Percentiles rank a stretch among this genome's conserved stretches.
phyloP scores from a whole-genome alignment of 2,797 vertebrate genomes.

The Sebastes iracundus region DNA sequence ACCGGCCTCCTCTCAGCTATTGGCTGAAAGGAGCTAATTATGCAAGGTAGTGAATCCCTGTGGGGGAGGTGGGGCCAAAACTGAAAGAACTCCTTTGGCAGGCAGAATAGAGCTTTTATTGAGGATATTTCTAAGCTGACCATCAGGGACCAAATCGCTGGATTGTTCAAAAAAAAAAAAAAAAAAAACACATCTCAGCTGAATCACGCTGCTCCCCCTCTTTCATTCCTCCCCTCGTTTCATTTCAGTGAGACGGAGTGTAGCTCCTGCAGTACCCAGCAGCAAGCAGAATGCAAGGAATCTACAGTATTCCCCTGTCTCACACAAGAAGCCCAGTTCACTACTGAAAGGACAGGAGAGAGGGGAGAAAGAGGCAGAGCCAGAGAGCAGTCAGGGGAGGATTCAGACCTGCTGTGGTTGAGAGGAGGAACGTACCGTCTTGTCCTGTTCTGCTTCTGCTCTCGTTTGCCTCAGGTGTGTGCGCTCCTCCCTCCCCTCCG shows the following conservation, averaged over 20 bases:
- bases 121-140: conserved; percentile 88
- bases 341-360: conserved; percentile 67
- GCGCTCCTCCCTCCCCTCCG: conserved; percentile 68
- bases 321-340: conserved; percentile 70
- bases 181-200: conserved; percentile 76
- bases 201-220: conserved; percentile 79
- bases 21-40: conserved; percentile 84
- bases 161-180: conserved; percentile 80
- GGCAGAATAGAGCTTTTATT: conserved; percentile 90
- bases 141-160: conserved; percentile 88
- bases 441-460: conserved; percentile 69
- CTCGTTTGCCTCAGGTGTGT: conserved; percentile 74
- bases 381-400: conserved; percentile 63
- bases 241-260: conserved; percentile 79
- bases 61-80: conserved; percentile 82
- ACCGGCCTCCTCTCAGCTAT: conserved; percentile 79
- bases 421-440: conserved; percentile 66
- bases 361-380: conserved; percentile 58
- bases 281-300: conserved; percentile 86
- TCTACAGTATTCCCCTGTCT: conserved; percentile 79
- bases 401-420: conserved; percentile 53
- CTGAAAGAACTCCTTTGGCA: conserved; percentile 90
- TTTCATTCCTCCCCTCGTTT: conserved; percentile 79
- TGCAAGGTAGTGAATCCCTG: conserved; percentile 88
- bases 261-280: conserved; percentile 76